Percentiles rank a stretch among this genome's conserved stretches.
Evolutionary conservation across 2,888 invertebrate species (phyloP).

Genomic region (Zygogramma bicolorata): DNA sequence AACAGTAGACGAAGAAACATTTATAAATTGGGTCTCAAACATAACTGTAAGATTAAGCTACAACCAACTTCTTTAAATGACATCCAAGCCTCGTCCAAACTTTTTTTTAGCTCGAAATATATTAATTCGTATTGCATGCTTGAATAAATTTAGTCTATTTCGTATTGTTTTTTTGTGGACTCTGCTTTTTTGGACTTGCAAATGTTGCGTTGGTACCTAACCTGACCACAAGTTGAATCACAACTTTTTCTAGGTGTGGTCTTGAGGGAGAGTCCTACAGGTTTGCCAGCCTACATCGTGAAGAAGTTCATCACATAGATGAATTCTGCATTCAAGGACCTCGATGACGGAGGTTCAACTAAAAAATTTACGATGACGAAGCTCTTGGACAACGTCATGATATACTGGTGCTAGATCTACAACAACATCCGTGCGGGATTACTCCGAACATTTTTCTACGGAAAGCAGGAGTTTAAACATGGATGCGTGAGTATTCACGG

Average conservation of each 20-base stretch:
- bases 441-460: constrained; percentile 73
- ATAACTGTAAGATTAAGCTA: too few relatives aligned
- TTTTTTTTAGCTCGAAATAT: too few relatives aligned
- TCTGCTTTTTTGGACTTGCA: too few relatives aligned
- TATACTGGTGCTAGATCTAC: constrained; percentile 85
- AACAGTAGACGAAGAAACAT: too few relatives aligned
- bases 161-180: too few relatives aligned
- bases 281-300: constrained; percentile 89
- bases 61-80: too few relatives aligned
- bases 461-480: not conserved
- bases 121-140: too few relatives aligned
- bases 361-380: constrained; percentile 78
- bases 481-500: constrained; percentile 19
- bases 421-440: constrained; percentile 80
- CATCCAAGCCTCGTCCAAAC: too few relatives aligned
- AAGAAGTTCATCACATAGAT: constrained; percentile 90
- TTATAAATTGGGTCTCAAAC: too few relatives aligned
- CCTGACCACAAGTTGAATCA: too few relatives aligned
- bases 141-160: too few relatives aligned
- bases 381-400: constrained; percentile 83
- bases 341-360: constrained; percentile 76
- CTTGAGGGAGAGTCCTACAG: constrained; percentile 83
- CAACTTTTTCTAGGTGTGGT: constrained; percentile 75
- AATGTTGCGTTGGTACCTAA: too few relatives aligned
- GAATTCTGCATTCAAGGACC: constrained; percentile 66